Evolutionary conservation across 2,797 vertebrate species (phyloP).

Genomic region (Megaceryle alcyon): DNA sequence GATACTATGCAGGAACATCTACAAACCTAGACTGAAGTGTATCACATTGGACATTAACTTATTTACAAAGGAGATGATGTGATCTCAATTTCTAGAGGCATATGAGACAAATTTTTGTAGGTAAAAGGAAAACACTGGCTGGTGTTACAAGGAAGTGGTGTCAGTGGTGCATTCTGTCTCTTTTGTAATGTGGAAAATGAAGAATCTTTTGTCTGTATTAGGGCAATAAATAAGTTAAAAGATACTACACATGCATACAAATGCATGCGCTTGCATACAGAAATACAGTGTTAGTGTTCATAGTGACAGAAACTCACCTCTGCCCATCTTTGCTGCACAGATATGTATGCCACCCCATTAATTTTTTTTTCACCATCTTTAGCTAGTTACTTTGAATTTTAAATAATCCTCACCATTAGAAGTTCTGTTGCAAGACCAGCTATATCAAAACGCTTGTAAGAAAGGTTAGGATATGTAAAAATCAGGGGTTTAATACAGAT

Average conservation of each 20-base stretch:
- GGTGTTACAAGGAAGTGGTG: background rate
- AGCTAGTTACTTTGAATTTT: background rate
- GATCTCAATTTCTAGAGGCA: background rate
- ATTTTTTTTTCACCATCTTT: background rate
- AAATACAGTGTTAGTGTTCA: background rate
- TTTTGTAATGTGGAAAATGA: background rate
- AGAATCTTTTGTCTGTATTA: background rate
- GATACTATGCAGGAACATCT: background rate
- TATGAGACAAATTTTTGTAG: background rate
- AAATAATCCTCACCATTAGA: background rate
- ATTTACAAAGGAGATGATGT: background rate
- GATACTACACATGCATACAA: background rate
- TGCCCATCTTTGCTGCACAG: background rate
- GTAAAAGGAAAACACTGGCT: background rate
- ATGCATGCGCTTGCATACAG: background rate
- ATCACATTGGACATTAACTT: background rate
- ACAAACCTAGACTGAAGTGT: background rate
- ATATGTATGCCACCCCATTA: background rate
- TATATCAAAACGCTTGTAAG: background rate
- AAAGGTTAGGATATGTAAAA: background rate
- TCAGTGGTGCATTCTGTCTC: background rate
- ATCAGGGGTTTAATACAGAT: background rate
- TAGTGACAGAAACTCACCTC: background rate
- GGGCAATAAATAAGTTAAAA: background rate
- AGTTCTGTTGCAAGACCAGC: background rate